phyloP scores from a whole-genome alignment of 2,113 vertebrate species.

The Paradoxurus hermaphroditus region DNA sequence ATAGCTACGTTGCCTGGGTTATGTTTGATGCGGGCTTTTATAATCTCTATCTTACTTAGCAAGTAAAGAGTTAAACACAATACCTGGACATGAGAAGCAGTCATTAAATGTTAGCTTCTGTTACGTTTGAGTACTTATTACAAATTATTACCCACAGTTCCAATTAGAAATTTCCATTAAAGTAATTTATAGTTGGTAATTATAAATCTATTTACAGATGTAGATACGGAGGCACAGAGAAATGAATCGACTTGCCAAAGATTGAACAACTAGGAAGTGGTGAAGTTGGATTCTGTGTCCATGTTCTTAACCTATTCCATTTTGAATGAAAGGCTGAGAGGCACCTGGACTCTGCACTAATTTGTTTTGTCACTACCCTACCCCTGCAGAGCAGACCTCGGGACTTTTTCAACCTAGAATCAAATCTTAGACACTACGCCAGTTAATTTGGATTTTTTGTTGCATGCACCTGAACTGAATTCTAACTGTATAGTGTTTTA shows the following conservation, averaged over 20 bases:
- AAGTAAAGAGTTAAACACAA: background rate
- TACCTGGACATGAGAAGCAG: background rate
- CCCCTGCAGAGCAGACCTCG: background rate
- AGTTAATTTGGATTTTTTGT: background rate
- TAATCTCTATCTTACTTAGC: background rate
- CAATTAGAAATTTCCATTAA: slow-evolving; percentile 57
- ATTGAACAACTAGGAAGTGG: background rate
- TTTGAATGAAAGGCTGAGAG: background rate
- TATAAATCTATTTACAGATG: slow-evolving; percentile 47
- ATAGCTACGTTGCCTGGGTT: background rate
- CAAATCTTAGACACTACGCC: background rate
- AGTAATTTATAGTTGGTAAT: slow-evolving; percentile 45
- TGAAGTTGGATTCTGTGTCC: background rate
- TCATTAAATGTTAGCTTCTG: slow-evolving; percentile 37
- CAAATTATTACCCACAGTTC: slow-evolving; percentile 20
- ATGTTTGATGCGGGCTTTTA: background rate
- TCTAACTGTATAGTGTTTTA: background rate
- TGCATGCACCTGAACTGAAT: background rate
- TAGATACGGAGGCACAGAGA: slow-evolving; percentile 26
- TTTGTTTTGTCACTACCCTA: background rate
- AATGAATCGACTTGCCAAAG: background rate
- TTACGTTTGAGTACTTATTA: slow-evolving; percentile 45
- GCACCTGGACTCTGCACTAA: background rate
- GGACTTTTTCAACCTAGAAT: background rate
- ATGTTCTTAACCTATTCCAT: background rate